Conservation (phyloP, 2,888 invertebrate genomes). For the Osedax frankpressi region DNA sequence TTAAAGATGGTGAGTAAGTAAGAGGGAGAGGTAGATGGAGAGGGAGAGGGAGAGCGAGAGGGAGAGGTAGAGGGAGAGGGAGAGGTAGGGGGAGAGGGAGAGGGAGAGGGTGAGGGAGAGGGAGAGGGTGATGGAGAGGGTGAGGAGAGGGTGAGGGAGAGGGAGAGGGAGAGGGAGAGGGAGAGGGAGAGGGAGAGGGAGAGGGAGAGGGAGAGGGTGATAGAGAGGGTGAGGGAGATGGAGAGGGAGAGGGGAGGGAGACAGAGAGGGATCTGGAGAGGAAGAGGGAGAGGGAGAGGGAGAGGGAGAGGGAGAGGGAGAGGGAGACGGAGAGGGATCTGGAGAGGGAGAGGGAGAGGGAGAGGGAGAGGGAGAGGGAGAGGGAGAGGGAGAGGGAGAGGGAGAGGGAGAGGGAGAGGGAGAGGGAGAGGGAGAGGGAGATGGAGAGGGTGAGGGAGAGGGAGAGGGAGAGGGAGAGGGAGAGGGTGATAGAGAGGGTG, state of each 20-base stretch:
- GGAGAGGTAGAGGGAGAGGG: too few species aligned
- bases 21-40: too few species aligned
- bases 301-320: too few species aligned
- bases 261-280: too few species aligned
- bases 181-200: neutral
- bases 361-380: too few species aligned
- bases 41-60: too few species aligned
- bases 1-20: conserved; percentile 27
- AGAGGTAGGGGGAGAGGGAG: too few species aligned
- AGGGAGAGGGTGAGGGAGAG: too few species aligned
- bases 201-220: neutral
- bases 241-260: neutral
- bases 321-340: too few species aligned
- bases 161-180: neutral
- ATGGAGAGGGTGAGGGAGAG: neutral
- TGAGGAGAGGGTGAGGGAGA: neutral
- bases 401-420: neutral
- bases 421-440: neutral
- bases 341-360: too few species aligned
- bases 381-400: too few species aligned
- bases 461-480: neutral
- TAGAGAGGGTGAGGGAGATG: neutral
- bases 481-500: neutral
- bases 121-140: conserved; percentile 1
- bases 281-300: conserved; percentile 22